phyloP scores from a whole-genome alignment of 1,140 invertebrate genomes.

The Listronotus bonariensis region DNA sequence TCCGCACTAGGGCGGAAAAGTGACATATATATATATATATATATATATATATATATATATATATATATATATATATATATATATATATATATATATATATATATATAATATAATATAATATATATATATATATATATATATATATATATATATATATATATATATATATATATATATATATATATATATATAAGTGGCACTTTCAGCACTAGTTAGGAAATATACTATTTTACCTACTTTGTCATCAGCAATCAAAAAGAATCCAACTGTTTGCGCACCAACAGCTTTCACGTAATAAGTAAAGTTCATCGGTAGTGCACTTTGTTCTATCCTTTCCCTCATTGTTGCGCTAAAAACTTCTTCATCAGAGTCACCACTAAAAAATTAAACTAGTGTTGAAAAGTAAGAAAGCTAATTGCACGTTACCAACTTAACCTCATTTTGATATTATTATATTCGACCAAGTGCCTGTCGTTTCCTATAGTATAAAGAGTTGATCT shows the following conservation, averaged over 20 bases:
- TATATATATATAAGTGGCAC: background rate
- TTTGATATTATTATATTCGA: slow-evolving; percentile 62
- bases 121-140: slow-evolving; percentile 1
- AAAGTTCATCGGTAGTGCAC: slow-evolving; percentile 64
- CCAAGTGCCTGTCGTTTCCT: slow-evolving; percentile 65
- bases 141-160: slow-evolving; percentile 1
- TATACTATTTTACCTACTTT: slow-evolving; percentile 39
- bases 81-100: background rate
- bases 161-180: slow-evolving; percentile 5
- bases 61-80: no score
- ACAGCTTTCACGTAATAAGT: slow-evolving; percentile 48
- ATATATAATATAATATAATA: background rate
- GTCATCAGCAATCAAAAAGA: slow-evolving; percentile 45
- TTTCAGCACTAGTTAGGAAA: no score
- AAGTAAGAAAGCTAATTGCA: no score
- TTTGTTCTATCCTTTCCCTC: slow-evolving; percentile 64
- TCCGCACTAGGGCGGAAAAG: no score
- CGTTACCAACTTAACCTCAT: slow-evolving; percentile 13
- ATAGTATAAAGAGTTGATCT: slow-evolving; percentile 60
- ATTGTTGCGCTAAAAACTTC: slow-evolving; percentile 4
- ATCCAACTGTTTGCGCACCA: slow-evolving; percentile 37
- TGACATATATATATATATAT: no score
- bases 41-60: no score
- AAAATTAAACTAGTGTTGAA: slow-evolving; percentile 3
- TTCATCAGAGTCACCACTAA: slow-evolving; percentile 48